Percentiles rank a stretch among this genome's conserved stretches.
These are phyloP conservation scores for Stenopsyche tienmushanensis DNA, from an alignment of 1,140 invertebrate genomes.

Conservation along the genomic window DNA sequence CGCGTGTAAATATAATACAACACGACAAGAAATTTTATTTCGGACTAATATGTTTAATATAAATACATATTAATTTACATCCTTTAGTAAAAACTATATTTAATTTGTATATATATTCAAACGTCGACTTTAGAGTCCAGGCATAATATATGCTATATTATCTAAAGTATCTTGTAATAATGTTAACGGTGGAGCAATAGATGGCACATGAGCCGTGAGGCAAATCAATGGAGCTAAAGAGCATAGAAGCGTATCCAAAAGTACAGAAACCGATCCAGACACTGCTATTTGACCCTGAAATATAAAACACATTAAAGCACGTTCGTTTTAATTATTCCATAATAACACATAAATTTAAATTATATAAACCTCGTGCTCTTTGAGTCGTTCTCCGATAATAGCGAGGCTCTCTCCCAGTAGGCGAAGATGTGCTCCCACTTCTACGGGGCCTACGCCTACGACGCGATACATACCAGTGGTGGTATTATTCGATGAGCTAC, in stretches of 20 bases:
- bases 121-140: constrained; percentile 78
- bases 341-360: not conserved
- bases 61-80: too few species aligned
- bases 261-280: constrained; percentile 90
- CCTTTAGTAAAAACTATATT: too few species aligned
- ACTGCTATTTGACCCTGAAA: constrained; percentile 88
- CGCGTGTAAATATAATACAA: too few species aligned
- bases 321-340: not conserved
- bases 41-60: too few species aligned
- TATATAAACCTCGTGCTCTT: constrained; percentile 78
- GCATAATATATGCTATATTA: constrained; percentile 97
- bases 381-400: constrained; percentile 88
- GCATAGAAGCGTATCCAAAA: constrained; percentile 92
- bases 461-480: constrained; percentile 60
- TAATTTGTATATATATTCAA: too few species aligned
- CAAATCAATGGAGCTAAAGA: constrained; percentile 87
- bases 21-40: too few species aligned
- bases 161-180: constrained; percentile 79
- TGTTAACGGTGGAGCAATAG: constrained; percentile 69
- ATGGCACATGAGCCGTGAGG: constrained; percentile 81
- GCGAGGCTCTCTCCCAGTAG: constrained; percentile 90
- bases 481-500: constrained; percentile 43
- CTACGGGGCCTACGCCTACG: constrained; percentile 79
- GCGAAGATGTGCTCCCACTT: constrained; percentile 90
- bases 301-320: not conserved